These are phyloP conservation scores for Lepidonotus clava DNA, from an alignment of 2,888 invertebrate genomes.

Conservation along the genomic window DNA sequence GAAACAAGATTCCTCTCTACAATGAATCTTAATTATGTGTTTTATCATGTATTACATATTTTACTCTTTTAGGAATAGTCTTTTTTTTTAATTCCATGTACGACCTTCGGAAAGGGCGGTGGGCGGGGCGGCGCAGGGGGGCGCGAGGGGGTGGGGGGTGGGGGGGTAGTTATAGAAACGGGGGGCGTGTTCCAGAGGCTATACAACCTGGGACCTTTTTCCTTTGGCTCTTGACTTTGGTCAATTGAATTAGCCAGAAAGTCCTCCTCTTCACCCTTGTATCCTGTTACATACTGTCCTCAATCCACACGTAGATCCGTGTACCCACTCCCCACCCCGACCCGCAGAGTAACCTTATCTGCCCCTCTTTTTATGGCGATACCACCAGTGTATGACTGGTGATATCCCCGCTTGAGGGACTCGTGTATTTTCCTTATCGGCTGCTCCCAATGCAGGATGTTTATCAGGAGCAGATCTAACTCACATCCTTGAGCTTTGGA, in stretches of 20 bases:
- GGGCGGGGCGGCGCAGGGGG: not conserved
- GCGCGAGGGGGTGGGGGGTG: not conserved
- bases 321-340: not conserved
- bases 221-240: not conserved
- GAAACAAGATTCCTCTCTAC: too few species aligned
- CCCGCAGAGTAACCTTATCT: not conserved
- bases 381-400: not conserved
- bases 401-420: not conserved
- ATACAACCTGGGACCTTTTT: not conserved
- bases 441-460: not conserved
- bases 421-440: not conserved
- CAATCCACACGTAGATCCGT: not conserved
- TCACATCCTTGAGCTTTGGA: not conserved
- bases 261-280: not conserved
- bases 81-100: too few species aligned
- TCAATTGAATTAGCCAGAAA: not conserved
- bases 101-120: too few species aligned
- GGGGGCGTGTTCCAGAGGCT: not conserved
- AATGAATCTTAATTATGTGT: too few species aligned
- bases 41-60: too few species aligned
- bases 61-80: too few species aligned
- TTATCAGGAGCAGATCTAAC: not conserved
- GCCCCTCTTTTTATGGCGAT: not conserved
- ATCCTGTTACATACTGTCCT: too few species aligned
- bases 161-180: not conserved